Percentiles rank a stretch among this genome's conserved stretches.
These are phyloP conservation scores for Homarus gammarus DNA, from an alignment of 2,888 invertebrate genomes.

Conservation along the genomic window DNA sequence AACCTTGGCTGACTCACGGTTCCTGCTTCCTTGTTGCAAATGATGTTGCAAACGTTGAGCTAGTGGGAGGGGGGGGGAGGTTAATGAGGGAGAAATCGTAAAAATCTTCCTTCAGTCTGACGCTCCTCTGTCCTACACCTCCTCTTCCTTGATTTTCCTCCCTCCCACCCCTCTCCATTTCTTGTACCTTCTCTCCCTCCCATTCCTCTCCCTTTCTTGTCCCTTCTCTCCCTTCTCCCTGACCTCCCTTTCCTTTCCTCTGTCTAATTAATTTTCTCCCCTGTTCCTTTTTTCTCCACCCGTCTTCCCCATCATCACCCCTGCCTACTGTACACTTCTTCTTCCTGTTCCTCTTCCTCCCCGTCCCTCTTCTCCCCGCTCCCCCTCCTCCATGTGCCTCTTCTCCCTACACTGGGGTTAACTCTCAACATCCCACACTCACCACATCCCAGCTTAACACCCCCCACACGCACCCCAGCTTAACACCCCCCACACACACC, in stretches of 20 bases:
- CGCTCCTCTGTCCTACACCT: too few relatives aligned
- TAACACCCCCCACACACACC: too few relatives aligned
- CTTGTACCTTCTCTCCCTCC: too few relatives aligned
- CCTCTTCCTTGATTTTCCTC: not conserved
- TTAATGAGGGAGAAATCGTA: not conserved
- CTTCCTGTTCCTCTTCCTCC: conserved; percentile 1
- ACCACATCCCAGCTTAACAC: too few relatives aligned
- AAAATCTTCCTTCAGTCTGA: too few relatives aligned
- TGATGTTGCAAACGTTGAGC: not conserved
- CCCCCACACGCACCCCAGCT: too few relatives aligned
- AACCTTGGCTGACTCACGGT: not conserved
- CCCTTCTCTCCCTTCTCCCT: not conserved
- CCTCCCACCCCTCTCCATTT: not conserved
- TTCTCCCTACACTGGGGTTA: too few relatives aligned
- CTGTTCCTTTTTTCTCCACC: not conserved
- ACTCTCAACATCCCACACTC: too few relatives aligned
- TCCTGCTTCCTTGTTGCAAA: not conserved
- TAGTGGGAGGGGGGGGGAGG: not conserved
- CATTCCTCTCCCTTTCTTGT: not conserved
- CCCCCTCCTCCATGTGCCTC: too few relatives aligned
- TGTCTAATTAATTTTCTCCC: not conserved
- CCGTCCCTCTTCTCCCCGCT: not conserved
- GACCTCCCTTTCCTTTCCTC: not conserved
- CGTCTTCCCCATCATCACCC: not conserved
- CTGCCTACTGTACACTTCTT: not conserved